phyloP scores from a whole-genome alignment of 2,113 vertebrate genomes.

The Corythoichthys intestinalis region DNA sequence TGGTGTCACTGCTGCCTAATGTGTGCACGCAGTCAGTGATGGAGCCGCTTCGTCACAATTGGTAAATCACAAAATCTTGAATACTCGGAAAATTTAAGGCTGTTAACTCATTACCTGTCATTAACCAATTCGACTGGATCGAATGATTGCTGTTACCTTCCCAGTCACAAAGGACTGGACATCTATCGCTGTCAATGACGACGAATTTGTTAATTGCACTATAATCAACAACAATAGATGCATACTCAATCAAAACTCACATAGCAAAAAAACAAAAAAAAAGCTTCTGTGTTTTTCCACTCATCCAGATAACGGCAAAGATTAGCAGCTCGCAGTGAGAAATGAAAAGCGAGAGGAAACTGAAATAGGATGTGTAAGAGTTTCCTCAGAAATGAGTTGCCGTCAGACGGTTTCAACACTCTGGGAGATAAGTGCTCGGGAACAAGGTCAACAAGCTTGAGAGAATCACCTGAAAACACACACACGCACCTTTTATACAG shows the following conservation, averaged over 20 bases:
- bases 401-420: conserved; percentile 72
- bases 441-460: conserved; percentile 47
- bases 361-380: conserved; percentile 79
- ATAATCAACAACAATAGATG: not conserved
- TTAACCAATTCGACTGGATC: no score
- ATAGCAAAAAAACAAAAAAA: conserved; percentile 3
- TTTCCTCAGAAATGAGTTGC: conserved; percentile 75
- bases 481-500: conserved; percentile 11
- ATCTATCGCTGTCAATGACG: no score
- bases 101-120: no score
- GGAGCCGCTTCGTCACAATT: no score
- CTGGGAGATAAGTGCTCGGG: conserved; percentile 74
- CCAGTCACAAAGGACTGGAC: no score
- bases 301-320: conserved; percentile 48
- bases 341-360: conserved; percentile 70
- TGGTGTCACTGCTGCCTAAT: no score
- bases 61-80: no score
- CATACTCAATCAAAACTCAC: not conserved
- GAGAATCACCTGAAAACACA: conserved; percentile 44
- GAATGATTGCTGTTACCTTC: no score
- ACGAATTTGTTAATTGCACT: no score
- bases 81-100: no score
- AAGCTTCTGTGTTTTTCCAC: conserved; percentile 34
- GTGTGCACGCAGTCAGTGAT: no score
- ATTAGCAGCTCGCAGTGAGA: conserved; percentile 40